Conservation (phyloP, 2,888 invertebrate species). For the Keiferia lycopersicella region DNA sequence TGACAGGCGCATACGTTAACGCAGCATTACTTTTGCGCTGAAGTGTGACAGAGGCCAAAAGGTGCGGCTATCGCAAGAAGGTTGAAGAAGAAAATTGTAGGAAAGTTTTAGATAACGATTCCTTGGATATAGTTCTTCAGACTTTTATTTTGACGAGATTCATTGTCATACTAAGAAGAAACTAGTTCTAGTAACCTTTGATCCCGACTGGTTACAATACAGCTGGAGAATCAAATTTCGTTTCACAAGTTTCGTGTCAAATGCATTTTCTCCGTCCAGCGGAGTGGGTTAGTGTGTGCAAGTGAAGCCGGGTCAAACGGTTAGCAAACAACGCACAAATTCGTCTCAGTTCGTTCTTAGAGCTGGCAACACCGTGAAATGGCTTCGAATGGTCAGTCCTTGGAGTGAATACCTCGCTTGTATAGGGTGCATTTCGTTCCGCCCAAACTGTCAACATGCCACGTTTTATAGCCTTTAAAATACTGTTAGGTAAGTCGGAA, state of each 20-base stretch:
- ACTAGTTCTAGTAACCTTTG: too few relatives aligned
- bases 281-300: constrained; percentile 72
- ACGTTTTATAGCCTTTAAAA: constrained; percentile 10
- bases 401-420: constrained; percentile 12
- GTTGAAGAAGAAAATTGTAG: too few relatives aligned
- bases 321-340: constrained; percentile 67
- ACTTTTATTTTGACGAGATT: too few relatives aligned
- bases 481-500: constrained; percentile 17
- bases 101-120: too few relatives aligned
- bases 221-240: not conserved
- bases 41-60: too few relatives aligned
- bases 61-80: too few relatives aligned
- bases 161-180: too few relatives aligned
- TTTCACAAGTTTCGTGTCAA: constrained; percentile 44
- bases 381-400: constrained; percentile 59
- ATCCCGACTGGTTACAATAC: too few relatives aligned
- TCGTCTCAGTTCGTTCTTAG: constrained; percentile 56
- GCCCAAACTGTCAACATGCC: constrained; percentile 40
- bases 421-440: constrained; percentile 41
- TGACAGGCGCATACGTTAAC: too few relatives aligned
- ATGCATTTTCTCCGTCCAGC: constrained; percentile 35
- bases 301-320: constrained; percentile 69
- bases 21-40: too few relatives aligned
- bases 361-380: constrained; percentile 59
- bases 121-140: too few relatives aligned